Base-by-base conservation (phyloP, 2,888 invertebrate species). In the Drosophila prolongata region DNA sequence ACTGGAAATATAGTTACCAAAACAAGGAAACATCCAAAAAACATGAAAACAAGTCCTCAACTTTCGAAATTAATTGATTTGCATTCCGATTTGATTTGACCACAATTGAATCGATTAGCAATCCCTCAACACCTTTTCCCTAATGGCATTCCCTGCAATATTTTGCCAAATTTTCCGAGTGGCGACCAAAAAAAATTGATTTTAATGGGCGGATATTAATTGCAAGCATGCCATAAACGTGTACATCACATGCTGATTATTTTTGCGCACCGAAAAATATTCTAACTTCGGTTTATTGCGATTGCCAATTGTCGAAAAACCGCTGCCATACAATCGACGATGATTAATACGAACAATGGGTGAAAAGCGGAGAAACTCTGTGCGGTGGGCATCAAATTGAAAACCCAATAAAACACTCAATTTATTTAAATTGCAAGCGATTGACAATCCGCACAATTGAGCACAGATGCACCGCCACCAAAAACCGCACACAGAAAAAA, bases 381-480 rank as follows among this genome's bases (percentile, higher is more conserved):
- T 34, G 38, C 30, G 54, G 49, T 62, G 66, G 49, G 66, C 77
- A 74, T 78, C 76, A 87, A 89, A 89, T 86, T 88, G 89, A 88
- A 89, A 88, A 86, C 73, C 86, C 75, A 86, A 88, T 89, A 86
- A 89, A 86, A 89, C 88, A 86, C 89, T 89, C 86, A 85, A 86
- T 89, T 89, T 88, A 82, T 88, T 80, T 89, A 86, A 86, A 86
- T 86, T 89, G 86, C 88, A 82, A 79, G 78, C 86, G 89, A 89
- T 89, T 86, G 86, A 89, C 89, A 84, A 88, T 79, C 76, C 69
- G 54, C 54, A 57, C 58, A 59, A 60, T 53, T 13, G 53, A 27
- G 62, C 55, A 57, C 54, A 53, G 47, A 54, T 62, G 69, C 69
- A 69, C 38, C 30, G 42, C 27, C 53, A 42, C 64, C 65, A 64